A percentile compares a stretch with the other conserved stretches of the same genome.
These are phyloP conservation scores for Dicrurus megarhynchus DNA, from an alignment of 2,113 vertebrate species.

Conservation along the genomic window DNA sequence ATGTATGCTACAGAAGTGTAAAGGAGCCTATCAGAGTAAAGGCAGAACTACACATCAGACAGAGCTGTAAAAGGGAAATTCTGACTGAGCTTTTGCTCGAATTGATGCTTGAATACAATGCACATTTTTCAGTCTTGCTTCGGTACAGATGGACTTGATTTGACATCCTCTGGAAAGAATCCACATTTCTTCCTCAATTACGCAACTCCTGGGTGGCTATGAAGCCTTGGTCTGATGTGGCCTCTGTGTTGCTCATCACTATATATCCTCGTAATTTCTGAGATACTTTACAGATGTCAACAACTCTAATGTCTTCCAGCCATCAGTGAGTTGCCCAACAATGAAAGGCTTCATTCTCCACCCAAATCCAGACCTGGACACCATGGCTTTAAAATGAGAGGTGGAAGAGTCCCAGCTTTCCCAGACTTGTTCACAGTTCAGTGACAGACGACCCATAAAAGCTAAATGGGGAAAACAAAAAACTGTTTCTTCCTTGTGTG, in stretches of 20 bases:
- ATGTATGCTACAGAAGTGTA: not conserved
- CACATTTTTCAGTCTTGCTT: not conserved
- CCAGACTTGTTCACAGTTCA: not conserved
- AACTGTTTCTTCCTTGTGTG: not conserved
- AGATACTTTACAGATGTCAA: conserved; percentile 42
- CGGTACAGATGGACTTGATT: not conserved
- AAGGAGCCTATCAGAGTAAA: not conserved
- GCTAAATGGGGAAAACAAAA: not conserved
- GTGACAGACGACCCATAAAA: not conserved
- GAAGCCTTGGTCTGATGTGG: conserved; percentile 2
- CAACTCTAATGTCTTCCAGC: conserved; percentile 20
- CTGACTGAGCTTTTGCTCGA: not conserved
- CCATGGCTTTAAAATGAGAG: not conserved
- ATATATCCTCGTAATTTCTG: conserved; percentile 5
- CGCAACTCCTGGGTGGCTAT: not conserved
- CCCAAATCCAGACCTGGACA: not conserved
- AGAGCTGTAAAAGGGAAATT: not conserved
- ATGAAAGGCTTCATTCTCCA: not conserved
- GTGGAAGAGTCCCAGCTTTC: conserved; percentile 8
- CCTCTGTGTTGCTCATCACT: not conserved
- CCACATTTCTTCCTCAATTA: not conserved
- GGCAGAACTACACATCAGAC: not conserved
- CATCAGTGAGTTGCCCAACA: not conserved
- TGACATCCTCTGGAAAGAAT: conserved; percentile 52
- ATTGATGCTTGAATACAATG: not conserved